Evolutionary conservation across 2,888 invertebrate genomes (phyloP).

Genomic region (Leptinotarsa peninsularis): DNA sequence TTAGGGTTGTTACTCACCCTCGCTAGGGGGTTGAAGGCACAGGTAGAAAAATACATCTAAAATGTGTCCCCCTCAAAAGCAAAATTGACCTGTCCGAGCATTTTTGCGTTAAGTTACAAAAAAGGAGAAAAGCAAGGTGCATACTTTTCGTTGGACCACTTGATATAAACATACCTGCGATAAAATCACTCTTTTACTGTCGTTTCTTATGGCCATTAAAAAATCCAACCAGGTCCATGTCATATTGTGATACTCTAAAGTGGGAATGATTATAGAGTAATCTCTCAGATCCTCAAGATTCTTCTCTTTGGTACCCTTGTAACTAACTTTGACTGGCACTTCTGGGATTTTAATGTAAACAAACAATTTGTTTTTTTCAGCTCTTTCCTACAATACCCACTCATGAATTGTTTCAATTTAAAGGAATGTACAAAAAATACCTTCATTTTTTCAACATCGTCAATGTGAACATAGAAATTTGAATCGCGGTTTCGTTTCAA

Average conservation of each 20-base stretch:
- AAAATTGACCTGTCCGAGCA: no score
- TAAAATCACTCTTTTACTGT: slow-evolving; percentile 87
- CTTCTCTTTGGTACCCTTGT: slow-evolving; percentile 98
- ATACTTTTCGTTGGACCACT: no score
- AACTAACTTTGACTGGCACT: slow-evolving; percentile 85
- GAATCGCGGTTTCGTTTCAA: slow-evolving; percentile 79
- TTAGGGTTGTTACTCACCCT: no score
- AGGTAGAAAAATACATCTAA: no score
- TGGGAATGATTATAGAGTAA: slow-evolving; percentile 93
- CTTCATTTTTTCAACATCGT: slow-evolving; percentile 98
- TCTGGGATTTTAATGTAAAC: slow-evolving; percentile 99
- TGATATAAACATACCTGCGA: slow-evolving; percentile 72
- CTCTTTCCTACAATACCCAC: slow-evolving; percentile 80
- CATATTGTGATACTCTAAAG: slow-evolving; percentile 97
- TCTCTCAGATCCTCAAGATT: slow-evolving; percentile 96
- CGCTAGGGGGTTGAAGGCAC: no score
- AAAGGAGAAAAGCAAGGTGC: no score
- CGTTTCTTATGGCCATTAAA: slow-evolving; percentile 93
- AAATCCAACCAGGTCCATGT: slow-evolving; percentile 99
- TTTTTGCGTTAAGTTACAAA: no score
- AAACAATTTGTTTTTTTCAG: slow-evolving; percentile 98
- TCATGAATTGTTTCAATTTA: background rate
- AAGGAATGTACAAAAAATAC: slow-evolving; percentile 60
- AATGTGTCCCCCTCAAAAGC: no score
- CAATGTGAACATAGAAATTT: slow-evolving; percentile 90